Base-by-base conservation (phyloP, 2,797 vertebrate species). In the Nothura maculosa region DNA sequence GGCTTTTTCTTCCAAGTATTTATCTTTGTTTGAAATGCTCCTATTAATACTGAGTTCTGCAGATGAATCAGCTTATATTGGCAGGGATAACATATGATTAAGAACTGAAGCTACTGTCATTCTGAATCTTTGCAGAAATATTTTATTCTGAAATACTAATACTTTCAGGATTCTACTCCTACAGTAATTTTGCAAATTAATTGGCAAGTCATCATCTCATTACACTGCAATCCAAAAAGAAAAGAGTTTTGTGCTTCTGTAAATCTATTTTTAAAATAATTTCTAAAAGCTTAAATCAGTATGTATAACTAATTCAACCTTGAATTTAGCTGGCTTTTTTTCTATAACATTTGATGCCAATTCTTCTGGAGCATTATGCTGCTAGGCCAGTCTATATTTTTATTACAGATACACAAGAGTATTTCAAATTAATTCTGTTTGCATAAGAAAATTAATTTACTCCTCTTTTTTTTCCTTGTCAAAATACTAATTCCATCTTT, bases 21-120 rank as follows among this genome's bases (percentile, higher is more conserved):
- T 92, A 73, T 96, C 81, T 94, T 87, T 83, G 30, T 85, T 93
- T 92, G 66, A 91, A 94, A 92, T 76, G 42, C 88, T 87, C 50
- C 63, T 79, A 34, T 50, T 93, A 90, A 63, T 81, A 78, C 14
- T 36, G 48, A 91, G 48, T 47, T 47, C 64, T 79, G 32, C 57
- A 83, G 89, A 93, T 82, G 45, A 90, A 93, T 87, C 40, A 84
- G 27, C 28, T 89, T 68, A 66, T 50, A 87, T 80, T 91, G 83
- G 81, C 54, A 52, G 47, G 48, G 54, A 80, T 87, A 93, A 91
- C 66, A 54, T 10, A 77, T 12, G 27, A 81, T 74, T 90, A 72
- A 85, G 90, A 91, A 77, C 10, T 73, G 60, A 96, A 94, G 69
- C 16, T 81, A 64, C 52, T 77, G 34, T 80, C 75, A 83, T 81